Conservation (phyloP, 2,888 invertebrate genomes). For the Phytoseiulus persimilis region DNA sequence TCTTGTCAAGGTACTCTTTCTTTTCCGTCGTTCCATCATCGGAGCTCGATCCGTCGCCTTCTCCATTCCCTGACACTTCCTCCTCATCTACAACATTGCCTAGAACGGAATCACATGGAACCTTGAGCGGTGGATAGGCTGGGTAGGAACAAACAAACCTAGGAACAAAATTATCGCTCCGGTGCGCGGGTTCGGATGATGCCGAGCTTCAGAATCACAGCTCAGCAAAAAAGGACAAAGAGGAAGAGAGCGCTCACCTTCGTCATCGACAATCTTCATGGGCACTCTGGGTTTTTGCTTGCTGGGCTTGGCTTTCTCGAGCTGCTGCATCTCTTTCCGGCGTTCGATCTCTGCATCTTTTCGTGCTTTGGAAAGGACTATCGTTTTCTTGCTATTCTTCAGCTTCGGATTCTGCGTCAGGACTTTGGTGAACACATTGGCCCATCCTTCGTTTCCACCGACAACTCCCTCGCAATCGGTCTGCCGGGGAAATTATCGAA, state of each 20-base stretch:
- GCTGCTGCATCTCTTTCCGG: background rate
- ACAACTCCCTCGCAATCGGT: background rate
- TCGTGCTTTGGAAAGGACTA: slow-evolving; percentile 22
- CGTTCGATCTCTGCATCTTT: slow-evolving; percentile 23
- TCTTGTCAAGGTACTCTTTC: background rate
- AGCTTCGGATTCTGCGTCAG: slow-evolving; percentile 34
- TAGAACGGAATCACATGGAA: background rate
- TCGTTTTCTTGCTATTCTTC: slow-evolving; percentile 20
- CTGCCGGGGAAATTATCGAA: background rate
- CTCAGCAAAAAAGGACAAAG: no score
- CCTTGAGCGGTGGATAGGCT: background rate
- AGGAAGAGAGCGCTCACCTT: background rate
- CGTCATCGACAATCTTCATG: slow-evolving; percentile 23
- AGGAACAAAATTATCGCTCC: no score
- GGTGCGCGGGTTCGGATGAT: no score
- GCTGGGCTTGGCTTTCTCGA: background rate
- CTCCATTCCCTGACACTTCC: background rate
- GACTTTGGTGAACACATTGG: slow-evolving; percentile 24
- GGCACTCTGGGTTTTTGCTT: background rate
- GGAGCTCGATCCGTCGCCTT: background rate
- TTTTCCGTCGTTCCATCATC: background rate
- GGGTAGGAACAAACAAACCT: no score
- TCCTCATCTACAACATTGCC: slow-evolving; percentile 17
- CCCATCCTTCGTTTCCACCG: background rate
- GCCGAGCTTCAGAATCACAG: no score